phyloP scores from a whole-genome alignment of 2,113 vertebrate species.

The Holacanthus passer region DNA sequence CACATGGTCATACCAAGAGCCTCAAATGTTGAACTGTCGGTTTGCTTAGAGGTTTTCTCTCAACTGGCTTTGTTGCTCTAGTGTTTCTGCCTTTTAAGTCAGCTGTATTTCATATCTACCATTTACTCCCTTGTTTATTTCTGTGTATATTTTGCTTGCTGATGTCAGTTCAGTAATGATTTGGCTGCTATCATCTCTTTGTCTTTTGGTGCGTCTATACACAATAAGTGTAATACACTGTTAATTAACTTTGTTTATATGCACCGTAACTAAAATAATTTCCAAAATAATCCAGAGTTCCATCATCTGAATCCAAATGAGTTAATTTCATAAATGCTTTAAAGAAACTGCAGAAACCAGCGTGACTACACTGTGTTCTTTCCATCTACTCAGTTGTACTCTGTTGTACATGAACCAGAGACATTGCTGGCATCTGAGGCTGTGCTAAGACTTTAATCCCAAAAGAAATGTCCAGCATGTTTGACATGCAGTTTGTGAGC shows the following conservation, averaged over 20 bases:
- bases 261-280: not conserved
- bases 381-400: not conserved
- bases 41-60: slow-evolving; percentile 12
- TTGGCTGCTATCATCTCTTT: not conserved
- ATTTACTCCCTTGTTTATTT: not conserved
- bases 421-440: slow-evolving; percentile 19
- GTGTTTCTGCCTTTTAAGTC: not conserved
- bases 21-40: not conserved
- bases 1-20: not conserved
- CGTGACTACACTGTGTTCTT: not conserved
- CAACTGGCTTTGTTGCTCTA: not conserved
- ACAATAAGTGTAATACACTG: not conserved
- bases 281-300: not conserved
- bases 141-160: not conserved
- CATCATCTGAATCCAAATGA: not conserved
- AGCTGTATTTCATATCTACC: not conserved
- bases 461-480: slow-evolving; percentile 66
- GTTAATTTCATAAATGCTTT: not conserved
- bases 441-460: slow-evolving; percentile 51
- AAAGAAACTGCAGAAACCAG: not conserved
- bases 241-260: not conserved
- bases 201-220: not conserved
- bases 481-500: slow-evolving; percentile 60
- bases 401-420: slow-evolving; percentile 17
- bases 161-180: slow-evolving; percentile 2